Base-by-base conservation (phyloP, 2,797 vertebrate species). In the Nyctibius grandis region DNA sequence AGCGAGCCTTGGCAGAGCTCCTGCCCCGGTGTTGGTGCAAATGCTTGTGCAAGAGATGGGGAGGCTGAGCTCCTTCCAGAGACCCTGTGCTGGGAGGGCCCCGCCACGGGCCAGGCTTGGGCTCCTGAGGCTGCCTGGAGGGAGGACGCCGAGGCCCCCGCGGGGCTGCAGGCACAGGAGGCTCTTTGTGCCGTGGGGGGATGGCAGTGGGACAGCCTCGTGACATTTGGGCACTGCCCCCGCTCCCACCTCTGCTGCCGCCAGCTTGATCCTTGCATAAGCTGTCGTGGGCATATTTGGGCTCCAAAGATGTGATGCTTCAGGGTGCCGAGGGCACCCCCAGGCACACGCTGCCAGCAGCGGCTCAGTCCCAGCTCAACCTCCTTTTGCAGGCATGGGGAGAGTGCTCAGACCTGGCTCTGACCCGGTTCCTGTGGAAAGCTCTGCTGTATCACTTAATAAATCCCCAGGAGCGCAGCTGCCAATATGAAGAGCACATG, bases 161-260 rank as follows among this genome's bases (percentile, higher is more conserved):
- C 51, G 3, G 7, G 44, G 68, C 89, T 90, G 18, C 0, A 0
- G 59, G 82, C 68, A 95, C 82, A 95, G 95, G 68, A 73, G 64
- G 56, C 60, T 59, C 85, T 95, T 97, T 95, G 89, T 96, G 88
- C 34, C 1, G 2, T 70, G 15, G 40, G 40, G 26, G 18, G 42
- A 45, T 20, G 72, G 79, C 76, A 75, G 60, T 16, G 0, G 56
- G 51, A 51, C 60, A 70, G 94, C 81, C 81, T 94, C 2, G 19
- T 96, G 94, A 45, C 85, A 88, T 91, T 92, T 94, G 85, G 90
- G 69, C 38, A 5, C 88, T 94, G 88, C 89, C 88, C 25, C 85
- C 25, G 2, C 90, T 91, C 31, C 93, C 82, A 93, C 76, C 95
- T 80, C 95, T 89, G 89, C 94, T 92, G 95, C n/a, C 0, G 4